Evolutionary conservation across 1,140 invertebrate genomes (phyloP), one percentile per base, ranked within the genome.

Genomic region (Argopecten irradians): DNA sequence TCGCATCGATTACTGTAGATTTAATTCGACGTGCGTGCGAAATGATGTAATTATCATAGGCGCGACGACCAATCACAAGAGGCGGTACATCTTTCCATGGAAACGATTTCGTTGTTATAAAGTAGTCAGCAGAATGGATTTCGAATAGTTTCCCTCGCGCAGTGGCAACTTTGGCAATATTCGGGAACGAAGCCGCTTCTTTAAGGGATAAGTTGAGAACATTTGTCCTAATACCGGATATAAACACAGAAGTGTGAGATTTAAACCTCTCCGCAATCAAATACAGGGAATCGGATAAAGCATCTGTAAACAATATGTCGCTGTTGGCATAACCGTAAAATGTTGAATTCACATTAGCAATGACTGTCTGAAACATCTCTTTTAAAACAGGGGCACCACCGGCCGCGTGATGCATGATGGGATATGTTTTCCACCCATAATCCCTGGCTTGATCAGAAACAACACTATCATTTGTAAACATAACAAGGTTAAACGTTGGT

Each of bases 41-140:
- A 0, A 93, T 91, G 16, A 94, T 82, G 89, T 91, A 94, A 83
- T 94, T 94, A 87, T 94, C 93, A 86, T 94, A 94, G 3, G 88
- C 92, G 1, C 86, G 71, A 22, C 93, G 87, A n/a, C 93, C 93
- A 34, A 94, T 90, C 34, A 92, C 93, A 19, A 94, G 88, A 11
- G 91, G 92, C 34, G 92, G 91, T 34, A 93, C 86, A n/a, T 16
- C 82, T 11, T 92, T 43, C 93, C 93, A 94, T 9, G 92, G 92
- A 90, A 91, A 94, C 39, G n/a, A 43, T 36, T 39, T 82, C 71
- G 91, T 85, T 32, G 92, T 92, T 8, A 94, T 91, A 85, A 94
- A 94, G 86, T 92, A 93, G 84, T 94, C 93, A 36, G 92, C 92
- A 22, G 93, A 92, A 88, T 92, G 87, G n/a, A 89, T 85, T 33